Base-by-base conservation (phyloP, 2,888 invertebrate species). In the Phortica magna region DNA sequence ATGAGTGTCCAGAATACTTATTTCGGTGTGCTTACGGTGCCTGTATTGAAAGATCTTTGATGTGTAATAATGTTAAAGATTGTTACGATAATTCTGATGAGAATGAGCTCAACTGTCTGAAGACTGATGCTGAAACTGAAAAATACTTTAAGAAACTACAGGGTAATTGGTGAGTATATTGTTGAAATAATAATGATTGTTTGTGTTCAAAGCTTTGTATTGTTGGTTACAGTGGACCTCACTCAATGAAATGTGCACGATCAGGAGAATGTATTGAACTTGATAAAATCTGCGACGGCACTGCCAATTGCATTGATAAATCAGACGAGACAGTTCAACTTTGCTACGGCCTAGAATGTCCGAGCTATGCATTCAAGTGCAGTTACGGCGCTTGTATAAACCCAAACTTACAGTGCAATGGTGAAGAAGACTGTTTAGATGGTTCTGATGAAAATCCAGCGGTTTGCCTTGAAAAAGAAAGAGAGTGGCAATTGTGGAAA, bases 1-100 rank as follows among this genome's bases (percentile, higher is more conserved):
- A 78, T 0, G 71, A 83, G 79, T 95, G 95, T 83, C 92, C 93
- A 0, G 79, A 88, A 0, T 93, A 93, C 81, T 91, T 94, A 2
- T 88, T 83, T 76, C 80, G 82, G 5, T 89, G 89, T 73, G 78
- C 82, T 0, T 89, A 89, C 14, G 89, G 89, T 1, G 89, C 83
- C 1, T 89, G 89, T 55, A 83, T 89, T 22, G 41, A 72, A 3
- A 81, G 80, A 0, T 61, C 19, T 0, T 74, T 77, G 0, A 71
- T 61, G 71, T 88, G 88, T 53, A 82, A 88, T 79, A 79, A 81
- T 1, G 31, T 55, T 0, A 48, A 22, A 5, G 82, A 89, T 41
- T 89, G 89, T 75, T 81, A 74, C 0, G 89, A 89, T 74, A 80
- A 81, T 5, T 89, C 88, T 0, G 85, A 87, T 78, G 85, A 86